Evolutionary conservation across 1,140 invertebrate genomes (phyloP).

Genomic region (Drosophila sechellia): DNA sequence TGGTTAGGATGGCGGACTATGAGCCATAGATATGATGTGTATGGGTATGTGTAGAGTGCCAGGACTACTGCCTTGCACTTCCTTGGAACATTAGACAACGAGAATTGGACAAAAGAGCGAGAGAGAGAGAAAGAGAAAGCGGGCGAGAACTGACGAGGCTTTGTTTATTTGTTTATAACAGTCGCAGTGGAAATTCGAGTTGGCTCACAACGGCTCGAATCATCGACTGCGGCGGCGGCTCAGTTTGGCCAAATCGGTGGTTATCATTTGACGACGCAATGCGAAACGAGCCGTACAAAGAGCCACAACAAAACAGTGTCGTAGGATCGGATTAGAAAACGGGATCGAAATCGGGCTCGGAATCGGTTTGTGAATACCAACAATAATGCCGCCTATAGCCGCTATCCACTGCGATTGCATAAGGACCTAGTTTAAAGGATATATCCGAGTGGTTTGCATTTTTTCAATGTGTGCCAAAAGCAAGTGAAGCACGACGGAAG

Average conservation of each 20-base stretch:
- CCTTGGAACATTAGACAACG: conserved; percentile 57
- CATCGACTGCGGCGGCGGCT: conserved; percentile 52
- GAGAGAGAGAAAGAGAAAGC: conserved; percentile 2
- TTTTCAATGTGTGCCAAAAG: conserved; percentile 42
- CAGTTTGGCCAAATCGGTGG: conserved; percentile 30
- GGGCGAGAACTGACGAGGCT: conserved; percentile 6
- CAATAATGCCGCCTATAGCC: conserved; percentile 3
- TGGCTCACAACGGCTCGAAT: conserved; percentile 48
- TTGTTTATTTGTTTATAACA: conserved; percentile 78
- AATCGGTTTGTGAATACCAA: not conserved
- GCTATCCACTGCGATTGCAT: conserved; percentile 18
- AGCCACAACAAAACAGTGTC: not conserved
- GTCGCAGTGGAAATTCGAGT: conserved; percentile 50
- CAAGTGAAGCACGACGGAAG: conserved; percentile 29
- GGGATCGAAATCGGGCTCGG: not conserved
- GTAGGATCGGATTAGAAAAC: no score
- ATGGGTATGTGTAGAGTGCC: conserved; percentile 41
- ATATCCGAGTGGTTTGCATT: conserved; percentile 31
- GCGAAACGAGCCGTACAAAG: conserved; percentile 21
- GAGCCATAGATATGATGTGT: conserved; percentile 1
- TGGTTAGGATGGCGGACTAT: not conserved
- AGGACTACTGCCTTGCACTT: conserved; percentile 62
- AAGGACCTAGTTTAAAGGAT: conserved; percentile 12
- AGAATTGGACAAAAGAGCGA: no score
- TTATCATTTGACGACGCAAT: conserved; percentile 42